Evolutionary conservation across 2,888 invertebrate genomes (phyloP), one percentile per base, ranked within the genome.

Genomic region (Leptarthrus brevirostris): DNA sequence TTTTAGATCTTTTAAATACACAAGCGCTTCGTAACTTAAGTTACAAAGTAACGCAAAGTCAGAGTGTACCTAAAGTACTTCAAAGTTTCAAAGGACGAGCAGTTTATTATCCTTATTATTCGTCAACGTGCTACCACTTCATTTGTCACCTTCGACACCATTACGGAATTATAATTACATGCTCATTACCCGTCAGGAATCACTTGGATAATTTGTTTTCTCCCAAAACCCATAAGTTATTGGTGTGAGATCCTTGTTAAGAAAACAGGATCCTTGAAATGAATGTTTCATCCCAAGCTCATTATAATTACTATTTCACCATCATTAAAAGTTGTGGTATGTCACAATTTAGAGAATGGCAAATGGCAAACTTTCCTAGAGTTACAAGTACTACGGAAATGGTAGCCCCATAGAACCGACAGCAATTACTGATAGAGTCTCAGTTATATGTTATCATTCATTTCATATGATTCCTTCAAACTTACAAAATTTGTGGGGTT

Each of bases 81-180:
- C 22, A 61, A 61, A 36, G 12, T 61, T 34, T 40, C 14, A 34
- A 16, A n/a, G n/a, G 36, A 16, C 8, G n/a, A 8, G 16, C 40
- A 18, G 61, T 61, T 61, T 61, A 61, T 61, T 61, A 61, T 36
- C 18, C 18, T 22, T 40, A 61, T 36, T 61, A 56, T 56, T 56
- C 56, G 16, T 56, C 40, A 36, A 12, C 20, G 20, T 40, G 22
- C 40, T 18, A 18, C 6, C 36, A 61, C 36, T 34, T 61, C 61
- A 61, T 36, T 61, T 61, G 40, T 20, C 20, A 20, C 18, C 20
- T 16, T 40, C 12, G 18, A 20, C 36, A 36, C 34, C 47, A 47
- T 66, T 49, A 66, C 49, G 66, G 79, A 84, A 85, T 54, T 78
- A 77, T 71, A 80, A 80, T 44, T 79, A 81, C 74, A 79, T 80